Percentiles rank a stretch among this genome's conserved stretches.
Evolutionary conservation across 2,888 invertebrate species (phyloP).

Genomic region (Campoletis raptor): DNA sequence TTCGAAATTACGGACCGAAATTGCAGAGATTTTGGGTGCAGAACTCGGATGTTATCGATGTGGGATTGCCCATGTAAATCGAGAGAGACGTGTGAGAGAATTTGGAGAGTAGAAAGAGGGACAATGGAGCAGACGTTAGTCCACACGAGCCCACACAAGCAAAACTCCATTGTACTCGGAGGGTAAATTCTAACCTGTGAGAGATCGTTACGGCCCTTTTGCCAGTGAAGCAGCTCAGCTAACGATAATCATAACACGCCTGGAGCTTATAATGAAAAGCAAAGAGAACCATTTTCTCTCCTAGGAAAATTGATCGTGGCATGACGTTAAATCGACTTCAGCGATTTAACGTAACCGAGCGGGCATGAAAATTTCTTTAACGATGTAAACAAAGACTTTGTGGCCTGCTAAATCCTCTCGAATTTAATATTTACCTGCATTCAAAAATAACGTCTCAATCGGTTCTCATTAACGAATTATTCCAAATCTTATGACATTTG

Average conservation of each 20-base stretch:
- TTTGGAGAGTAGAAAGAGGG: conserved; percentile 19
- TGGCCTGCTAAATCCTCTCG: neutral
- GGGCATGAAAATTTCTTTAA: neutral
- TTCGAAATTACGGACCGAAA: neutral
- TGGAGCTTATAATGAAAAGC: conserved; percentile 44
- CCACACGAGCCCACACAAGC: neutral
- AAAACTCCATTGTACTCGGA: conserved; percentile 48
- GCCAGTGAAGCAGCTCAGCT: conserved; percentile 36
- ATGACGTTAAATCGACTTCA: conserved; percentile 35
- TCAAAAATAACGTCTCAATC: neutral
- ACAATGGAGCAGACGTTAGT: conserved; percentile 3
- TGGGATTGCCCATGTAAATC: neutral
- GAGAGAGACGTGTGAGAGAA: neutral
- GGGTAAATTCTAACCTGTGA: conserved; percentile 61
- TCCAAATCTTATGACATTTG: neutral
- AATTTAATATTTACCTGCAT: neutral
- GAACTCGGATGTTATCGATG: neutral
- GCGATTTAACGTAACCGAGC: conserved; percentile 13
- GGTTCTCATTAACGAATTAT: neutral
- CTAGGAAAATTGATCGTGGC: conserved; percentile 50
- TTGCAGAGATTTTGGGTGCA: neutral
- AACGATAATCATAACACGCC: conserved; percentile 64
- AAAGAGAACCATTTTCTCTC: conserved; percentile 44
- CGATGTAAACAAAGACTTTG: neutral
- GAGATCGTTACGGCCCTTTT: conserved; percentile 62